These are phyloP conservation scores for Apamea crenata DNA, from an alignment of 2,888 invertebrate genomes.

Conservation along the genomic window DNA sequence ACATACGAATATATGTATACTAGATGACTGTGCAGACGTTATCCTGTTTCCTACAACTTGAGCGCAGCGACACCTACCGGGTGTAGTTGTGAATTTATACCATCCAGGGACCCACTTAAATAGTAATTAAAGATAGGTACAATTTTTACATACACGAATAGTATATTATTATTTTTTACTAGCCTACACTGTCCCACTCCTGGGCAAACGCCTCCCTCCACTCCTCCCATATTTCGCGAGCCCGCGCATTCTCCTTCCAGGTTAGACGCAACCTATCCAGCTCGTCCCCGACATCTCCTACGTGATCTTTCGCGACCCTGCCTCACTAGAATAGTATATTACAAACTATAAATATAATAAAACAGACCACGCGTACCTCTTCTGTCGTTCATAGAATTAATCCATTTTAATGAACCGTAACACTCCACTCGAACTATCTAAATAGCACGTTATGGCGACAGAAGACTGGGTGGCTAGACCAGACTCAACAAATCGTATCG, in stretches of 20 bases:
- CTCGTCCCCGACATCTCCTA: too few relatives aligned
- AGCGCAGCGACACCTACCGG: background rate
- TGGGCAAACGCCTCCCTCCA: too few relatives aligned
- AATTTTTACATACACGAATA: too few relatives aligned
- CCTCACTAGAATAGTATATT: too few relatives aligned
- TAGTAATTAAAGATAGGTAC: too few relatives aligned
- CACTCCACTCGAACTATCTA: slow-evolving; percentile 2
- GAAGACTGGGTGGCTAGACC: background rate
- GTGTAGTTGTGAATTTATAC: background rate
- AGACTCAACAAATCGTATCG: background rate
- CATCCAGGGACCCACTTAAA: background rate
- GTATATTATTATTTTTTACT: background rate
- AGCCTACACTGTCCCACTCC: too few relatives aligned
- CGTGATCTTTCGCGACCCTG: too few relatives aligned
- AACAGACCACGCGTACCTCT: background rate
- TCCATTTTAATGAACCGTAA: slow-evolving; percentile 31
- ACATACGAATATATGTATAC: background rate
- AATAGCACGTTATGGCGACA: background rate
- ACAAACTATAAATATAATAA: background rate
- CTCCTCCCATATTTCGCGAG: too few relatives aligned
- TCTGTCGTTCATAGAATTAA: slow-evolving; percentile 11
- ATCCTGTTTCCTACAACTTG: background rate
- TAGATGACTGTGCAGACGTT: background rate
- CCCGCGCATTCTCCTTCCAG: too few relatives aligned
- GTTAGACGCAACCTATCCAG: too few relatives aligned